phyloP scores from a whole-genome alignment of 1,140 invertebrate species.

The Diabrotica undecimpunctata region DNA sequence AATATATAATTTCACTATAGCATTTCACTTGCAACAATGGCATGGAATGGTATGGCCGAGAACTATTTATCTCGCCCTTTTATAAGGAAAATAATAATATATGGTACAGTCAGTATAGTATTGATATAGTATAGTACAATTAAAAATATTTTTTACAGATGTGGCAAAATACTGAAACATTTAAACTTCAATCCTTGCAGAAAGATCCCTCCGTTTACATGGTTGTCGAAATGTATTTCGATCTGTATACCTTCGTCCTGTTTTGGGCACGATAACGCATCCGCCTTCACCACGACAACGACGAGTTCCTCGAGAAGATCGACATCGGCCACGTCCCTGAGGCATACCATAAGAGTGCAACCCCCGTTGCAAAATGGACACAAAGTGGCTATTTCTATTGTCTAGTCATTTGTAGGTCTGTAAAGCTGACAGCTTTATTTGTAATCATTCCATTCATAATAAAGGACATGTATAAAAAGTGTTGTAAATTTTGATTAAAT shows the following conservation, averaged over 20 bases:
- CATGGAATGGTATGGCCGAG: too few species aligned
- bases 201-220: conserved; percentile 44
- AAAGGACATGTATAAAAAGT: too few species aligned
- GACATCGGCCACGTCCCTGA: conserved; percentile 37
- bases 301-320: conserved; percentile 44
- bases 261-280: conserved; percentile 39
- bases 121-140: neutral
- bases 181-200: conserved; percentile 39
- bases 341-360: conserved; percentile 43
- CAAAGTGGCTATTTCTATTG: conserved; percentile 42
- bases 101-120: too few species aligned
- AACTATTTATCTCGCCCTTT: too few species aligned
- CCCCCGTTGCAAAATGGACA: conserved; percentile 33
- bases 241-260: conserved; percentile 42
- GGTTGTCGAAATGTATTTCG: conserved; percentile 41
- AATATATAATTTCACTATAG: too few species aligned
- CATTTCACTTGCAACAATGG: too few species aligned
- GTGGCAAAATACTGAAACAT: conserved; percentile 17
- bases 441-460: too few species aligned
- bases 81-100: too few species aligned
- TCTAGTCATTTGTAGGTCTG: conserved; percentile 23
- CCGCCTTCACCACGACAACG: conserved; percentile 42
- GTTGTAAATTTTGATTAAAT: neutral
- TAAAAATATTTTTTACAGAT: conserved; percentile 5
- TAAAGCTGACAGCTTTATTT: too few species aligned